Percentiles rank a stretch among this genome's conserved stretches.
These are phyloP conservation scores for Eupelmus urozonus DNA, from an alignment of 2,888 invertebrate species.

Conservation along the genomic window DNA sequence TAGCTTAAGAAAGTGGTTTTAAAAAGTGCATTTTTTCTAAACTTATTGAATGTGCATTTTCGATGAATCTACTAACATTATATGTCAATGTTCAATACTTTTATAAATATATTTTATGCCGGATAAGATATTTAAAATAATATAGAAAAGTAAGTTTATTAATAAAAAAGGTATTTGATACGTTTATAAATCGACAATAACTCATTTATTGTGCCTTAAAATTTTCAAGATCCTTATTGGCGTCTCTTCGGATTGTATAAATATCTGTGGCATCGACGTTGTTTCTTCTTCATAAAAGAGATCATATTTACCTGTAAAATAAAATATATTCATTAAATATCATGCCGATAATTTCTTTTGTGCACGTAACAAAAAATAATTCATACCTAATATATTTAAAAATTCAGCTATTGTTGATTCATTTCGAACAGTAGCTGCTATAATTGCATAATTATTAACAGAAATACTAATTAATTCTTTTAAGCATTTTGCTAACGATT, in stretches of 20 bases:
- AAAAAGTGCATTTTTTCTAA: conserved; percentile 59
- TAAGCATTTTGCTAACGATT: conserved; percentile 77
- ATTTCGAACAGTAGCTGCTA: conserved; percentile 84
- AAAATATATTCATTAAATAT: conserved; percentile 51
- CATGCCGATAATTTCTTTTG: conserved; percentile 28
- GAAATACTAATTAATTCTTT: conserved; percentile 72
- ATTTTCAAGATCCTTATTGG: conserved; percentile 71
- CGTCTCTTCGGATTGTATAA: conserved; percentile 64
- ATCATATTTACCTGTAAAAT: conserved; percentile 64
- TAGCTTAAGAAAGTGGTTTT: conserved; percentile 79
- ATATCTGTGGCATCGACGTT: conserved; percentile 62
- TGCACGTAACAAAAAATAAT: conserved; percentile 15
- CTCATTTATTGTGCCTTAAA: conserved; percentile 60
- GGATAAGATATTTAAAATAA: conserved; percentile 52
- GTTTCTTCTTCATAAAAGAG: conserved; percentile 66
- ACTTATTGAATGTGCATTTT: conserved; percentile 58
- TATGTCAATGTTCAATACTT: conserved; percentile 64
- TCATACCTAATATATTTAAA: conserved; percentile 79
- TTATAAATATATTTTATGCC: conserved; percentile 60
- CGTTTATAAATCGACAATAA: conserved; percentile 44
- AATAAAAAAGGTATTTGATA: conserved; percentile 60
- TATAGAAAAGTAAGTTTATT: conserved; percentile 54
- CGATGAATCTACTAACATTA: conserved; percentile 55
- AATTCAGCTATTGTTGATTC: conserved; percentile 81
- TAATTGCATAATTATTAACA: conserved; percentile 77